Evolutionary conservation across 2,888 invertebrate species (phyloP).

Genomic region (Sarcophaga subvicina): DNA sequence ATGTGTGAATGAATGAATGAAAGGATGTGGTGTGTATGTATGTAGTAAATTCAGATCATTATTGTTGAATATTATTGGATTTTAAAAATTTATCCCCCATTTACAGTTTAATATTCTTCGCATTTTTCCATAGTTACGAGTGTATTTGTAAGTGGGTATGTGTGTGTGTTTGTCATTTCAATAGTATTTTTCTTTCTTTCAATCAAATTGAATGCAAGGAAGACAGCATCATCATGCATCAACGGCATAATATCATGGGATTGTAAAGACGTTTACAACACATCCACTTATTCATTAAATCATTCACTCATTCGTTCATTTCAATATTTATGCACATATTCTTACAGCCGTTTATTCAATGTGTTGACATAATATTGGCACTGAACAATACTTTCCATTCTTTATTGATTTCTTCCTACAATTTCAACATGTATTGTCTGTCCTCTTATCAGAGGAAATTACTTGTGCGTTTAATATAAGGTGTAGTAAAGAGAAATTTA

Average conservation of each 20-base stretch:
- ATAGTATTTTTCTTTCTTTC: constrained; percentile 17
- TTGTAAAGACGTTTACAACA: background rate
- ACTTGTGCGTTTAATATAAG: too few species aligned
- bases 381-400: constrained; percentile 1
- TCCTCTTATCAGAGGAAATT: too few species aligned
- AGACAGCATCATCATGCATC: constrained; percentile 28
- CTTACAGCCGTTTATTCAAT: background rate
- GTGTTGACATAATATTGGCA: constrained; percentile 26
- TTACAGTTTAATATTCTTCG: constrained; percentile 5
- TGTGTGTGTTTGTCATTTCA: background rate
- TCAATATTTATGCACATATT: background rate
- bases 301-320: background rate
- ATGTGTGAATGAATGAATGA: too few species aligned
- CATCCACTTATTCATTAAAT: background rate
- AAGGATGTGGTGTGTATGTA: too few species aligned
- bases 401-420: constrained; percentile 16
- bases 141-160: too few species aligned
- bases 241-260: constrained; percentile 18
- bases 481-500: too few species aligned
- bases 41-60: background rate
- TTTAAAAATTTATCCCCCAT: background rate
- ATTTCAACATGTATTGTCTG: background rate
- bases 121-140: background rate
- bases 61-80: background rate
- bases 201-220: constrained; percentile 7